A percentile compares a stretch with the other conserved stretches of the same genome.
These are phyloP conservation scores for Cisticola juncidis DNA, from an alignment of 2,113 vertebrate species.

Conservation along the genomic window DNA sequence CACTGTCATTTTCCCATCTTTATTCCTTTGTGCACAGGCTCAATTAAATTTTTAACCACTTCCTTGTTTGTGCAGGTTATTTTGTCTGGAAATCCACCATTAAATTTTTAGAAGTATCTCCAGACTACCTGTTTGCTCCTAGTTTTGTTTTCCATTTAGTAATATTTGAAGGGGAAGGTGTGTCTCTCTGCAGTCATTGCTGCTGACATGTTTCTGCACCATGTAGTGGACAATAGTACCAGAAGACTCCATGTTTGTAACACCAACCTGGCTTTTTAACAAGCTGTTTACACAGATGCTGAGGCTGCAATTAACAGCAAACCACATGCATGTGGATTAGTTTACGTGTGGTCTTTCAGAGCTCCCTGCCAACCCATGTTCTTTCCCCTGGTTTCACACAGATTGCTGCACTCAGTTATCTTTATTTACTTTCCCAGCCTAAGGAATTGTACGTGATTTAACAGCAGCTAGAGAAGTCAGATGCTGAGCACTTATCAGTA, in stretches of 20 bases:
- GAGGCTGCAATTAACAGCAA: neutral
- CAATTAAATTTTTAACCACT: neutral
- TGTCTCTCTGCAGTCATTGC: neutral
- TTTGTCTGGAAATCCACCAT: neutral
- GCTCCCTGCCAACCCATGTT: neutral
- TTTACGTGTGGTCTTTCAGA: neutral
- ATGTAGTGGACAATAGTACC: neutral
- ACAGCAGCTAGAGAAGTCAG: neutral
- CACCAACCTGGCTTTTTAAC: neutral
- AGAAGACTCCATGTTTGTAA: neutral
- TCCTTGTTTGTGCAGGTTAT: neutral
- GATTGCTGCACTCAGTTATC: neutral
- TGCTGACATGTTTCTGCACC: neutral
- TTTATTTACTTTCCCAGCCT: conserved; percentile 22
- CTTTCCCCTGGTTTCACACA: neutral
- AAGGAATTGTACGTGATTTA: neutral
- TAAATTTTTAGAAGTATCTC: neutral
- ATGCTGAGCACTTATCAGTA: conserved; percentile 13
- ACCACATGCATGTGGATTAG: neutral
- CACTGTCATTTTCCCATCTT: neutral
- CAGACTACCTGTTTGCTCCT: neutral
- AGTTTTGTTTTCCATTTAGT: neutral
- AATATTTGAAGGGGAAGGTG: neutral
- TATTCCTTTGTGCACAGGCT: neutral
- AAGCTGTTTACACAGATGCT: neutral